Conservation (phyloP, 1,140 invertebrate genomes). For the Sycobia sp. region DNA sequence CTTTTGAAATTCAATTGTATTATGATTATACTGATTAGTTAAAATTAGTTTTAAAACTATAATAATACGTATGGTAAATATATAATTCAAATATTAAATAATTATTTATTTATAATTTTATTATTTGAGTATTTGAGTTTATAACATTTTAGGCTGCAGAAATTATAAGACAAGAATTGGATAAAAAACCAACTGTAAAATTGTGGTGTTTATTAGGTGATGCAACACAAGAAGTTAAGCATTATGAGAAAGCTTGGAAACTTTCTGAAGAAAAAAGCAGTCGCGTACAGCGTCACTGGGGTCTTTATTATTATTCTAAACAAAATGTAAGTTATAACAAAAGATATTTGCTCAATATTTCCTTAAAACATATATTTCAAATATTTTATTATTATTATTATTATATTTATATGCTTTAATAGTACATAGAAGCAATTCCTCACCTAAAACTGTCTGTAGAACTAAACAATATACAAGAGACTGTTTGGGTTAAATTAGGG, state of each 20-base stretch:
- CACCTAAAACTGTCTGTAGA: slow-evolving; percentile 81
- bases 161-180: slow-evolving; percentile 82
- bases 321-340: slow-evolving; percentile 66
- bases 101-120: background rate
- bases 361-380: background rate
- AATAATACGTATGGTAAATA: background rate
- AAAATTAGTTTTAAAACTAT: background rate
- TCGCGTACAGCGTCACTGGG: slow-evolving; percentile 84
- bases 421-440: slow-evolving; percentile 77
- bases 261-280: slow-evolving; percentile 81
- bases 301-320: slow-evolving; percentile 74
- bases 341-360: background rate
- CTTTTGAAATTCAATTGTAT: background rate
- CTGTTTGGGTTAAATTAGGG: slow-evolving; percentile 84
- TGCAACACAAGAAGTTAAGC: slow-evolving; percentile 69
- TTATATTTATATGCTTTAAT: slow-evolving; percentile 16
- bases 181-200: slow-evolving; percentile 80
- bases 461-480: slow-evolving; percentile 83
- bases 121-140: background rate
- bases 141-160: slow-evolving; percentile 73
- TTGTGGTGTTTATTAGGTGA: slow-evolving; percentile 91
- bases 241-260: slow-evolving; percentile 90
- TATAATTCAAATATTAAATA: background rate
- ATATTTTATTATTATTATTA: slow-evolving; percentile 1
- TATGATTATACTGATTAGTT: slow-evolving; percentile 3